A percentile compares a stretch with the other conserved stretches of the same genome.
phyloP scores from a whole-genome alignment of 1,140 invertebrate species.

The Babylonia areolata region DNA sequence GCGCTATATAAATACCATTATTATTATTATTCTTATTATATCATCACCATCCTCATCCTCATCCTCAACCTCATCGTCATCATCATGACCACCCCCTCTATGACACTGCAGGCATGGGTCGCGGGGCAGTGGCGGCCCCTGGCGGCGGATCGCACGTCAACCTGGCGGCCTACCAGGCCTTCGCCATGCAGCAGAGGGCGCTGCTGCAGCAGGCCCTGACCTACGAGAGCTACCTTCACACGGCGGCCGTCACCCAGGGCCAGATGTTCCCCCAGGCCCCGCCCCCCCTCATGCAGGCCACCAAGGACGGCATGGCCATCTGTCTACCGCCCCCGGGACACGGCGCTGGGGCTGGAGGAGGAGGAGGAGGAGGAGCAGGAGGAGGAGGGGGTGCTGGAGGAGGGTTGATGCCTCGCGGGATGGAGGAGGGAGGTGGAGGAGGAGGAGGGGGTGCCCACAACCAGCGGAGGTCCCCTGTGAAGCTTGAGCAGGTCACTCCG shows the following conservation, averaged over 20 bases:
- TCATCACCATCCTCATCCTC: no score
- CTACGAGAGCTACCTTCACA: conserved; percentile 70
- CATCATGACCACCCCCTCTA: no score
- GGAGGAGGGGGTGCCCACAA: neutral
- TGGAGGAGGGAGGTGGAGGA: conserved; percentile 26
- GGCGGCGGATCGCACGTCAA: conserved; percentile 57
- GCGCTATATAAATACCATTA: no score
- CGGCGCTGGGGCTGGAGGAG: conserved; percentile 32
- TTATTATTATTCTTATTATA: no score
- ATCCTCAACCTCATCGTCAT: no score
- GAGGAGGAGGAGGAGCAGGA: neutral
- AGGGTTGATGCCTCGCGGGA: conserved; percentile 43
- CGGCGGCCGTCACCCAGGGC: conserved; percentile 50
- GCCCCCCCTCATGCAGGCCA: conserved; percentile 8
- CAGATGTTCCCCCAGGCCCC: conserved; percentile 41
- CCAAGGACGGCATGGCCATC: conserved; percentile 31
- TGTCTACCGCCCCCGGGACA: conserved; percentile 33
- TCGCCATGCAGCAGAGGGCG: conserved; percentile 70
- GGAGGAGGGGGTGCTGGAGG: neutral
- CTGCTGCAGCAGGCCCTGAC: conserved; percentile 69
- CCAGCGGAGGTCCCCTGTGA: conserved; percentile 45
- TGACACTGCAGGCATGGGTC: neutral
- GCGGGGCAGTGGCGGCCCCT: neutral
- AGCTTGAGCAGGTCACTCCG: conserved; percentile 65
- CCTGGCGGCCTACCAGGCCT: conserved; percentile 69